phyloP scores from a whole-genome alignment of 2,797 vertebrate species.

The Sitta carolinensis region DNA sequence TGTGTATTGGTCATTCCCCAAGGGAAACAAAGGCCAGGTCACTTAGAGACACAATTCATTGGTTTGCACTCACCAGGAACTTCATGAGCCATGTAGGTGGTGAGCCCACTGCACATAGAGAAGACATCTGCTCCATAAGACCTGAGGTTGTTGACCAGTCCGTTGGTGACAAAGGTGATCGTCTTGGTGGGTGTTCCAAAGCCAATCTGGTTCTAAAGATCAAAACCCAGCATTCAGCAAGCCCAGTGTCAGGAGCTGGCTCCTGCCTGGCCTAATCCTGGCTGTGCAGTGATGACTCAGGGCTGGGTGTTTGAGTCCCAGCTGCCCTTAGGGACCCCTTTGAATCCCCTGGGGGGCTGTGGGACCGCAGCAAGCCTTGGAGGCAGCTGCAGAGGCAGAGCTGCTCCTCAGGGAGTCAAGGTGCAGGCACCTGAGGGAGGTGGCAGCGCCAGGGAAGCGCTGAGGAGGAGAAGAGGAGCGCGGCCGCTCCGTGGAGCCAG shows the following conservation, averaged over 20 bases:
- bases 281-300: background rate
- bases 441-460: too few species aligned
- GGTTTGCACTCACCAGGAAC: slow-evolving; percentile 41
- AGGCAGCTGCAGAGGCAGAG: background rate
- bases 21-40: too few species aligned
- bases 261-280: background rate
- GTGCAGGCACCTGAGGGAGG: too few species aligned
- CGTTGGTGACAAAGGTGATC: background rate
- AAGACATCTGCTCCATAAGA: slow-evolving; percentile 37
- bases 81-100: slow-evolving; percentile 53
- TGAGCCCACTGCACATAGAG: slow-evolving; percentile 59
- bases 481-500: background rate
- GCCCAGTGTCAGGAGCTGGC: fast-evolving
- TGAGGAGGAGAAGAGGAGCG: background rate
- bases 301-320: background rate
- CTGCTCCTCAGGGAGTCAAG: background rate
- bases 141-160: background rate
- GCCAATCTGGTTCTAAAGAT: background rate
- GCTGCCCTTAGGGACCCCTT: background rate
- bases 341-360: background rate
- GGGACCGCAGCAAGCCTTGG: background rate
- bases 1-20: background rate
- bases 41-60: fast-evolving
- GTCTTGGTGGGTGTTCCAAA: background rate
- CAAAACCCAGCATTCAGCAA: background rate